These are phyloP conservation scores for Ostrea denselamellosa DNA, from an alignment of 1,140 invertebrate species.

Conservation along the genomic window DNA sequence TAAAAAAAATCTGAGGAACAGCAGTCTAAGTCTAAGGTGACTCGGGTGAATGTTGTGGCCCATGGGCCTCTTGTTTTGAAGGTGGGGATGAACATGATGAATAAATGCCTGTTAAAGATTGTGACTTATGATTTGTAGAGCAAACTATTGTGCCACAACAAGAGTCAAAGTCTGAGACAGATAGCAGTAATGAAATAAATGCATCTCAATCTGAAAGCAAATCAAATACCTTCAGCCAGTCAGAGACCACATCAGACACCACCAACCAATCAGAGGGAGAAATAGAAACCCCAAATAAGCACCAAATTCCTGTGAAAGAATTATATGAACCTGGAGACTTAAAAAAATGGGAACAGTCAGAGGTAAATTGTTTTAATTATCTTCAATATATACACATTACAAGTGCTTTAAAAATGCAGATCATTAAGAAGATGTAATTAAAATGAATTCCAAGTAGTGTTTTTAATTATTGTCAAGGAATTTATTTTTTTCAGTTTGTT, in stretches of 20 bases:
- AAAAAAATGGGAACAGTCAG: conserved; percentile 69
- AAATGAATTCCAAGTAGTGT: too few relatives aligned
- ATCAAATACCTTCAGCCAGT: background rate
- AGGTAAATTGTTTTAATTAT: conserved; percentile 56
- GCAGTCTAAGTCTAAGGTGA: too few relatives aligned
- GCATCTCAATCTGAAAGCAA: background rate
- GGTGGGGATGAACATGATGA: too few relatives aligned
- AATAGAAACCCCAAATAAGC: conserved; percentile 55
- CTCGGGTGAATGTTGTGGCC: too few relatives aligned
- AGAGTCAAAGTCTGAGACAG: background rate
- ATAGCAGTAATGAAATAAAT: background rate
- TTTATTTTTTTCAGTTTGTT: too few relatives aligned
- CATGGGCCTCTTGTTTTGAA: too few relatives aligned
- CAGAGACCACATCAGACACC: background rate
- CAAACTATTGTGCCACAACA: background rate
- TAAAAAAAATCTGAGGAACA: too few relatives aligned
- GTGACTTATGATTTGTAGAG: background rate
- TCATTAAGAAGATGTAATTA: too few relatives aligned
- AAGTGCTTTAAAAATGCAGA: background rate
- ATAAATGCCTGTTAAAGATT: too few relatives aligned
- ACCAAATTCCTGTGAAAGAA: conserved; percentile 65
- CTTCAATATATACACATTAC: background rate
- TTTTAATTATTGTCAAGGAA: too few relatives aligned
- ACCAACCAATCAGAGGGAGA: background rate
- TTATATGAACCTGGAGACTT: conserved; percentile 66